Base-by-base conservation (phyloP, 2,113 vertebrate species). In the Chelonoidis abingdonii region DNA sequence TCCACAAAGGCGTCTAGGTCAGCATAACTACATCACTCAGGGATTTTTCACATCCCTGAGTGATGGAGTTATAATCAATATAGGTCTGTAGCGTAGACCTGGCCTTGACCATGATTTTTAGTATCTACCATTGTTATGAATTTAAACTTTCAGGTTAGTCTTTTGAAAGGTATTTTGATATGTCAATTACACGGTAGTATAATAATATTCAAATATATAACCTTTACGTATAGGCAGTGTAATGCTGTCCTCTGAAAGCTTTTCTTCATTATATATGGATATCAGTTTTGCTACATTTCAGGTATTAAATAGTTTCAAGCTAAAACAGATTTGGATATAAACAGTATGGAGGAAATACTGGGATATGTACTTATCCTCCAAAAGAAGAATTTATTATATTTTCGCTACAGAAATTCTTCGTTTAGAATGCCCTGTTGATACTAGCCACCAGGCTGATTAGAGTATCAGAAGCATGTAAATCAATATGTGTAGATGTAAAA, bases 401-500 rank as follows among this genome's bases (percentile, higher is more conserved):
- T 86, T 80, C 72, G 3, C 38, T 80, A 59, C 86, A 86, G 21
- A 59, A 94, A 56, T 86, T 22, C 3, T 44, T 19, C 35, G 65
- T n/a, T 78, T 88, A 76, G 41, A 82, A 81, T n/a, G 44, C 87
- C 8, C 44, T 88, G 80, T 94, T 96, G 87, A 65, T 94, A 87
- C 41, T 87, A 94, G 47, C 88, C 91, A 94, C 93, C 81, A 83
- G 78, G 72, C 35, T 10, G 2, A 89, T 27, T 27, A 88, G 59
- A 97, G 44, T 90, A 93, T 75, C 75, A 17, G 27, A 65, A 54
- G 3, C 79, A 50, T 75, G 65, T 82, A 83, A 90, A 95, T 91
- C 80, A 90, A 83, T 85, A 93, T 76, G 69, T 75, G 94, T 5
- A 96, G 69, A 86, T 89, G 25, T 69, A 89, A 84, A 96, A 69